Conservation (phyloP, 1,140 invertebrate species). For the Luehdorfia chinensis region DNA sequence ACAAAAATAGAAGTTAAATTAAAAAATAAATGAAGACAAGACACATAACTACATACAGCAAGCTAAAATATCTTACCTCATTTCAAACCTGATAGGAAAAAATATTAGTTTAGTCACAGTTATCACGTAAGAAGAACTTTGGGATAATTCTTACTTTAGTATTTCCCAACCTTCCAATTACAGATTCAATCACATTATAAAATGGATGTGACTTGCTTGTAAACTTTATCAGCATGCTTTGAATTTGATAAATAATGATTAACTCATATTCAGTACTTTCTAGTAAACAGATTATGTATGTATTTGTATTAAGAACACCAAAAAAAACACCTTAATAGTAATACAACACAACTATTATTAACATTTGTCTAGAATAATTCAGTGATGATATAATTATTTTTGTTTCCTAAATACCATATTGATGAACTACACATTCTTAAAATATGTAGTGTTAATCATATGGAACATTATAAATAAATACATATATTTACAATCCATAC, state of each 20-base stretch:
- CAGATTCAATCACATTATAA: not conserved
- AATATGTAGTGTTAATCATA: no score
- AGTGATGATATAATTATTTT: no score
- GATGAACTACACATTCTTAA: no score
- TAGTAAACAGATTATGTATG: no score
- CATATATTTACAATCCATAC: no score
- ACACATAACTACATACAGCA: slow-evolving; percentile 32
- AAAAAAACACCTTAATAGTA: no score
- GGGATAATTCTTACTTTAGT: not conserved
- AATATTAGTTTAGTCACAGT: slow-evolving; percentile 25
- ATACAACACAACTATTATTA: no score
- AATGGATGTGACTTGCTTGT: not conserved
- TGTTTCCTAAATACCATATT: no score
- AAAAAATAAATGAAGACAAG: slow-evolving; percentile 24
- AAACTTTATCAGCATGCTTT: not conserved
- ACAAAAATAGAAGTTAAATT: slow-evolving; percentile 21
- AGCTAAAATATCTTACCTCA: slow-evolving; percentile 43
- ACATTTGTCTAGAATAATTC: no score
- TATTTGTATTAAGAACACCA: no score
- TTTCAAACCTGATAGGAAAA: slow-evolving; percentile 43
- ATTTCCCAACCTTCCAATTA: slow-evolving; percentile 6
- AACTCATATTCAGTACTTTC: no score
- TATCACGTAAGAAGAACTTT: slow-evolving; percentile 20
- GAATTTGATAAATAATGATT: not conserved
- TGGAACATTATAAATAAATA: no score